Conservation (phyloP, 2,113 vertebrate species). For the Empidonax alnorum region DNA sequence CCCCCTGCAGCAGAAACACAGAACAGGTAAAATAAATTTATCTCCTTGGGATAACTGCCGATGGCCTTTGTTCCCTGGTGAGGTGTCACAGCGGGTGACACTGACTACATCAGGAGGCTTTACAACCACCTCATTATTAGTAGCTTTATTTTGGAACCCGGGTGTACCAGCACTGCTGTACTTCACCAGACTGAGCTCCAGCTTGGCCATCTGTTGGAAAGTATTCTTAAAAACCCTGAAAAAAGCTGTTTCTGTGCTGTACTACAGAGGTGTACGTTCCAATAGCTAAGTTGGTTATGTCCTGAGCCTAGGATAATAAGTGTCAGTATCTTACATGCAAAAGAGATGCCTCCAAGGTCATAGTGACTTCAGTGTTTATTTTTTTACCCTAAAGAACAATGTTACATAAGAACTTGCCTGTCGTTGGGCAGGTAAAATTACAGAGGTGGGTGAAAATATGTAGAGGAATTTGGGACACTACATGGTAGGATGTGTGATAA, state of each 20-base stretch:
- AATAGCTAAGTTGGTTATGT: not conserved
- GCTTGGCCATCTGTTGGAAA: not conserved
- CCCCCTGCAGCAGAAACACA: not conserved
- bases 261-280: not conserved
- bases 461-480: not conserved
- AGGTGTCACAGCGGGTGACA: not conserved
- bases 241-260: not conserved
- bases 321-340: not conserved
- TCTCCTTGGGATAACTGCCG: not conserved
- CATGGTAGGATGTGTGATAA: not conserved
- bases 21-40: constrained; percentile 24
- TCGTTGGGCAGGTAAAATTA: not conserved
- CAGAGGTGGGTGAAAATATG: not conserved
- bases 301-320: not conserved
- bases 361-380: not conserved
- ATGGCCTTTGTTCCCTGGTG: not conserved
- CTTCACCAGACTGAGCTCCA: not conserved
- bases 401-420: not conserved
- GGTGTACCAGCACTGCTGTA: not conserved
- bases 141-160: not conserved
- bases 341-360: not conserved
- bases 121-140: not conserved
- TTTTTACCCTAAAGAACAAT: not conserved
- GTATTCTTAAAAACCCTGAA: not conserved
- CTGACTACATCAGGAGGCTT: not conserved